Conservation (phyloP, 2,797 vertebrate genomes). For the Spea hammondii region DNA sequence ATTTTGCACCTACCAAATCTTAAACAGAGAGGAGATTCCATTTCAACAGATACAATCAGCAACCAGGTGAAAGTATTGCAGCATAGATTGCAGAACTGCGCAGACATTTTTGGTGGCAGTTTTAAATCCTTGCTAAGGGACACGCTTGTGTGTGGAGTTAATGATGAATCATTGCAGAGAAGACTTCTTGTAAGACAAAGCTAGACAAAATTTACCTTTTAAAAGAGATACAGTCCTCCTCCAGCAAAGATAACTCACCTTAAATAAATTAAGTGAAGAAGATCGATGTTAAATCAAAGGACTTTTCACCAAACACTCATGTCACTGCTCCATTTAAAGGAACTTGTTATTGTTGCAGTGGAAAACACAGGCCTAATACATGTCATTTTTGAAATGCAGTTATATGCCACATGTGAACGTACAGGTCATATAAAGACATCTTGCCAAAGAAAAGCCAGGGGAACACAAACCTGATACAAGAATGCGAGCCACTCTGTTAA, state of each 20-base stretch:
- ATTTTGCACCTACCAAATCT: no score
- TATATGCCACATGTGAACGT: background rate
- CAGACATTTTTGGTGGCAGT: no score
- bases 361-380: background rate
- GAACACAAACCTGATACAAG: background rate
- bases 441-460: background rate
- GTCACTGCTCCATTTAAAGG: background rate
- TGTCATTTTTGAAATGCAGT: background rate
- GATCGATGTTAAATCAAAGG: background rate
- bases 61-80: no score
- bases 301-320: constrained; percentile 2
- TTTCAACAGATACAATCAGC: background rate
- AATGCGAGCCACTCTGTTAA: background rate
- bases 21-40: constrained; percentile 1
- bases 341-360: background rate
- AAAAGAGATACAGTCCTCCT: no score
- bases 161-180: background rate
- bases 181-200: background rate
- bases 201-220: no score
- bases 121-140: background rate
- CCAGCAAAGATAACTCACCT: no score
- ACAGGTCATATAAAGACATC: background rate
- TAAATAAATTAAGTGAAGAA: no score
- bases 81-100: no score
- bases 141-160: no score